These are phyloP conservation scores for Villa cingulata DNA, from an alignment of 2,888 invertebrate genomes.

Conservation along the genomic window DNA sequence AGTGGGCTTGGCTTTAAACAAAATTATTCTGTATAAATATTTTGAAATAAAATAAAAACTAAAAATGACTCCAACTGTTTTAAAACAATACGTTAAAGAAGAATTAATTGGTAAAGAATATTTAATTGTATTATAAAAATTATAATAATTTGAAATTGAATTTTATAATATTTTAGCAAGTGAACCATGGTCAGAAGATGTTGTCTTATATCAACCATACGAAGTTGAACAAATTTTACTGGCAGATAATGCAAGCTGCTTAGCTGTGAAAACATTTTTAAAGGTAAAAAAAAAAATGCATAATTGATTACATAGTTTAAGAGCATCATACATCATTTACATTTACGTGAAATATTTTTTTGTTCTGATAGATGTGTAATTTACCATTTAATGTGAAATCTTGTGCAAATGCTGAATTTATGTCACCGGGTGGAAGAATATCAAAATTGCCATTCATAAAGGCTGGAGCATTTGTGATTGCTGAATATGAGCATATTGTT, in stretches of 20 bases:
- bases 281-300: slow-evolving; percentile 38
- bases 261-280: slow-evolving; percentile 84
- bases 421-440: slow-evolving; percentile 78
- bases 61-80: not conserved
- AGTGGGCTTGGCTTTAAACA: too few relatives aligned
- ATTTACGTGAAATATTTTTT: not conserved
- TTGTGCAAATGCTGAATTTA: slow-evolving; percentile 84
- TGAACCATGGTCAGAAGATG: slow-evolving; percentile 85
- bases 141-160: not conserved
- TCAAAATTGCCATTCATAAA: slow-evolving; percentile 77
- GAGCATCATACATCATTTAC: too few relatives aligned
- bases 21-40: too few relatives aligned
- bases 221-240: slow-evolving; percentile 88
- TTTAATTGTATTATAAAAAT: not conserved
- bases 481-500: slow-evolving; percentile 85
- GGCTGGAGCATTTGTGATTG: slow-evolving; percentile 74
- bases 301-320: not conserved
- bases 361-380: slow-evolving; percentile 59
- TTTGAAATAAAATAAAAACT: too few relatives aligned
- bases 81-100: not conserved
- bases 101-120: not conserved
- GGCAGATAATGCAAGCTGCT: slow-evolving; percentile 85
- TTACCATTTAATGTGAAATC: slow-evolving; percentile 70
- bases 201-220: slow-evolving; percentile 74
- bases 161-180: slow-evolving; percentile 47